A percentile compares a stretch with the other conserved stretches of the same genome.
These are phyloP conservation scores for Scophthalmus maximus DNA, from an alignment of 2,113 vertebrate species.

Conservation along the genomic window DNA sequence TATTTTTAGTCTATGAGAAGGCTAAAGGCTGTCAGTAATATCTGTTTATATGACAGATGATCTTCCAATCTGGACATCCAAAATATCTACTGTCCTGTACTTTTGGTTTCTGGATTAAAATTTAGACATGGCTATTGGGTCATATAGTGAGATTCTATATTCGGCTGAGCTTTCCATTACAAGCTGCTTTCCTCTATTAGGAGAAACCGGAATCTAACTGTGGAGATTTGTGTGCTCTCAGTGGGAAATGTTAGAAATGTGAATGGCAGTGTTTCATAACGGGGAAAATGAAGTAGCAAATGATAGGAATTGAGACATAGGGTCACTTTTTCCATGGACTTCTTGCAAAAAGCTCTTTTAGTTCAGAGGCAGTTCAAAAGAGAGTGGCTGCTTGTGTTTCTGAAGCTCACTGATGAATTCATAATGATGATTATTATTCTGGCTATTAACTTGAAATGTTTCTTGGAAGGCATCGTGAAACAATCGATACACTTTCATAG, in stretches of 20 bases:
- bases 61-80: neutral
- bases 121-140: constrained; percentile 18
- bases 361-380: constrained; percentile 51
- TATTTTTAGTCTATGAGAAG: neutral
- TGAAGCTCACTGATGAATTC: constrained; percentile 35
- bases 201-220: constrained; percentile 18
- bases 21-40: neutral
- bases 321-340: constrained; percentile 75
- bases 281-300: constrained; percentile 69
- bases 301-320: constrained; percentile 74
- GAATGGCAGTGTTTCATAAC: constrained; percentile 60
- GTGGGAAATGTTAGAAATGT: constrained; percentile 43
- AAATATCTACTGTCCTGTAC: neutral
- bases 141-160: neutral
- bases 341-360: constrained; percentile 49
- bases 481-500: neutral
- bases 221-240: constrained; percentile 37
- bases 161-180: constrained; percentile 15
- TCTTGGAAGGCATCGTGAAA: constrained; percentile 13
- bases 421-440: constrained; percentile 18
- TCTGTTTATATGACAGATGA: neutral
- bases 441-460: constrained; percentile 8
- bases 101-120: constrained; percentile 16
- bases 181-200: constrained; percentile 18
- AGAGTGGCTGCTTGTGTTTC: constrained; percentile 31